phyloP scores from a whole-genome alignment of 2,113 vertebrate genomes.

The Nannospalax galili region DNA sequence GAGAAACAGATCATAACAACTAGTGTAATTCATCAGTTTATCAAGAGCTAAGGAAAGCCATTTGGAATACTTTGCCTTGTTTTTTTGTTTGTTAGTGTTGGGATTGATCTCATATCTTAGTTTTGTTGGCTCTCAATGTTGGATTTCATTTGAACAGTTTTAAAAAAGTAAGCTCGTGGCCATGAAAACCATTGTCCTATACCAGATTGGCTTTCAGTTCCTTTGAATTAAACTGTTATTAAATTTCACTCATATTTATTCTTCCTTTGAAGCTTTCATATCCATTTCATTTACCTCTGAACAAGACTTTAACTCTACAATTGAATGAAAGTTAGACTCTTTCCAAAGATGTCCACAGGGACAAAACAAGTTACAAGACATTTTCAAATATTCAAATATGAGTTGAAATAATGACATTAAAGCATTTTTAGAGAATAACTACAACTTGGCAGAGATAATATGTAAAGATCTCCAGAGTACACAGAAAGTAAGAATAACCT shows the following conservation, averaged over 20 bases:
- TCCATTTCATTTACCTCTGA: neutral
- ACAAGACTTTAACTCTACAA: neutral
- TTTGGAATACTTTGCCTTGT: neutral
- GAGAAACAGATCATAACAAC: neutral
- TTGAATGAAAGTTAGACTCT: neutral
- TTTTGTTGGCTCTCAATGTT: neutral
- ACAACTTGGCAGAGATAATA: constrained; percentile 5
- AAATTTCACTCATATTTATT: constrained; percentile 24
- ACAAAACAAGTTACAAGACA: constrained; percentile 2
- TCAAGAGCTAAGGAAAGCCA: constrained; percentile 24
- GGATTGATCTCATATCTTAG: neutral
- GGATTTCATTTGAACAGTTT: constrained; percentile 10
- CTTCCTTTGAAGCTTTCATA: constrained; percentile 50
- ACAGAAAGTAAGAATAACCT: constrained; percentile 32
- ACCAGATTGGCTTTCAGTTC: constrained; percentile 11
- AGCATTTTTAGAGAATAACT: neutral
- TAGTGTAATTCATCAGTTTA: neutral
- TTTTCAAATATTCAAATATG: neutral
- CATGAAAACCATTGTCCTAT: neutral
- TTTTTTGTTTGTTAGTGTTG: neutral
- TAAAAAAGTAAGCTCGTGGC: neutral
- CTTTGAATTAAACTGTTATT: neutral
- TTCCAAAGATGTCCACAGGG: neutral
- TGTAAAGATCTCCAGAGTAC: neutral
- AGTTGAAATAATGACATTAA: constrained; percentile 40